phyloP scores from a whole-genome alignment of 2,113 vertebrate species.

The Hippocampus abdominalis region DNA sequence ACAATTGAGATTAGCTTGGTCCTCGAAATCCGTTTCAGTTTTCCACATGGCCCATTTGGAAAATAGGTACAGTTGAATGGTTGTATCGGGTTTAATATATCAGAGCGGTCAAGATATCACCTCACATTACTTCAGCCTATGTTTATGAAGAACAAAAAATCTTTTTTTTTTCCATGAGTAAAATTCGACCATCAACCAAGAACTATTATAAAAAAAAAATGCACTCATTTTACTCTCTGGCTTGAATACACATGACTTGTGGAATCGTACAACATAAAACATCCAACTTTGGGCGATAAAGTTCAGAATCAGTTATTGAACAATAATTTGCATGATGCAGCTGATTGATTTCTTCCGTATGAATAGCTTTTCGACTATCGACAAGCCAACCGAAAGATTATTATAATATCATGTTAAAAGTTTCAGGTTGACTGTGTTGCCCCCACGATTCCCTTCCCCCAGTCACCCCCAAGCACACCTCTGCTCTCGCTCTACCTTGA shows the following conservation, averaged over 20 bases:
- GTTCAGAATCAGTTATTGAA: neutral
- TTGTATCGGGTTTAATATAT: neutral
- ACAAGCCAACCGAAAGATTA: neutral
- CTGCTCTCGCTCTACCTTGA: conserved; percentile 51
- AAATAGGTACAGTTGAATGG: neutral
- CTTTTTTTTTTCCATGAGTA: too few relatives aligned
- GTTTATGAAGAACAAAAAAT: too few relatives aligned
- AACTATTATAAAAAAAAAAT: neutral
- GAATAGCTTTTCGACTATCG: neutral
- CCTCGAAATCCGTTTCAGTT: neutral
- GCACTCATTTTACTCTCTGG: neutral
- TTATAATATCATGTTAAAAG: neutral
- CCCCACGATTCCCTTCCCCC: conserved; percentile 47
- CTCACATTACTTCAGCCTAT: too few relatives aligned
- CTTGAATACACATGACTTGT: neutral
- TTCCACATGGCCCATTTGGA: neutral
- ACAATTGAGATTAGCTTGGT: neutral
- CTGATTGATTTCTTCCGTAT: neutral
- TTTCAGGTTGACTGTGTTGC: conserved; percentile 40
- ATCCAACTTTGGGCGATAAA: neutral
- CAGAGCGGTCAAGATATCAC: neutral
- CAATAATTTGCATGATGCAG: neutral
- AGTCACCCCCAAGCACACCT: conserved; percentile 31
- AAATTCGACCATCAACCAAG: neutral
- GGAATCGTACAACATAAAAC: neutral